A percentile compares a stretch with the other conserved stretches of the same genome.
Evolutionary conservation across 2,888 invertebrate genomes (phyloP).

Genomic region (Phengaris arion): DNA sequence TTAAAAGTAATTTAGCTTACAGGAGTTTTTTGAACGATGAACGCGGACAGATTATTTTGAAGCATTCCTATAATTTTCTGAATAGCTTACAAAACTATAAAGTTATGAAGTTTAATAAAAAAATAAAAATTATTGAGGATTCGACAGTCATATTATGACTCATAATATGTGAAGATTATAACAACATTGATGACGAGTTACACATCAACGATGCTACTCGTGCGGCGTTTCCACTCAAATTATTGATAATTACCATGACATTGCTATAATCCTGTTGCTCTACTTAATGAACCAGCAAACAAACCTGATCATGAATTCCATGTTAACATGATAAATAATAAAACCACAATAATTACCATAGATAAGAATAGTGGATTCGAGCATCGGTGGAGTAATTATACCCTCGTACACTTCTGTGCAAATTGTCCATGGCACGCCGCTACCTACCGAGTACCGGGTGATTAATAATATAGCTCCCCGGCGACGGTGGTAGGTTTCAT

Average conservation of each 20-base stretch:
- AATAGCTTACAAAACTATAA: too few relatives aligned
- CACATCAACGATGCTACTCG: neutral
- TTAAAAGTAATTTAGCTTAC: too few relatives aligned
- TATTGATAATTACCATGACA: neutral
- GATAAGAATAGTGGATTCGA: constrained; percentile 20
- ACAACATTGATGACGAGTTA: too few relatives aligned
- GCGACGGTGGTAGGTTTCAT: too few relatives aligned
- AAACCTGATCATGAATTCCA: constrained; percentile 8
- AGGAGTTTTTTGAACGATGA: too few relatives aligned
- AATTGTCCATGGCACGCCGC: constrained; percentile 28
- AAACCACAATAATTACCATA: constrained; percentile 9
- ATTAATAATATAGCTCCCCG: constrained; percentile 7
- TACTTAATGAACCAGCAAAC: neutral
- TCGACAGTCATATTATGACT: too few relatives aligned
- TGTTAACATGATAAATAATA: constrained; percentile 5
- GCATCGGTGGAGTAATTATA: constrained; percentile 27
- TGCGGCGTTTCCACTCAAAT: neutral
- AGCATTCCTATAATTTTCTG: too few relatives aligned
- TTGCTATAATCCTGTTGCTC: constrained; percentile 8
- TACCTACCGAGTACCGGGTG: constrained; percentile 22
- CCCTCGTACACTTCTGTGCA: constrained; percentile 22
- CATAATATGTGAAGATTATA: too few relatives aligned
- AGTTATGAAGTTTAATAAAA: too few relatives aligned
- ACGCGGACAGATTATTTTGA: too few relatives aligned
- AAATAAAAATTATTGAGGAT: too few relatives aligned